Percentiles rank a stretch among this genome's conserved stretches.
These are phyloP conservation scores for Drosophila ficusphila DNA, from an alignment of 1,140 invertebrate genomes.

Conservation along the genomic window DNA sequence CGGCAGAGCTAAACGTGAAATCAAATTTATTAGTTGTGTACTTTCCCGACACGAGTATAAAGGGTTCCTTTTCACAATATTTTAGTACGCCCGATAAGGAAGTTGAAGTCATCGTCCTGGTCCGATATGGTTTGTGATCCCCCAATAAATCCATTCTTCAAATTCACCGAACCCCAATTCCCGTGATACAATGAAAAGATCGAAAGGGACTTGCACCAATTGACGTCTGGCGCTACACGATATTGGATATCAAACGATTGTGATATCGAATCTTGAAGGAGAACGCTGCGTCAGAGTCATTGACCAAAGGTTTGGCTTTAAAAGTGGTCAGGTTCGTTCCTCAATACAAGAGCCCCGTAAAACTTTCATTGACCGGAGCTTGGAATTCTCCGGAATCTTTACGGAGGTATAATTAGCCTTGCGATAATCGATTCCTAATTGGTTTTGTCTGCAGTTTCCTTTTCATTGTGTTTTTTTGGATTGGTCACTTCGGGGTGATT, in stretches of 20 bases:
- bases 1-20: not conserved
- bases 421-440: constrained; percentile 21
- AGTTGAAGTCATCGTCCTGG: constrained; percentile 33
- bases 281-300: constrained; percentile 9
- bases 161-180: not conserved
- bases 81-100: constrained; percentile 13
- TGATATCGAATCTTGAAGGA: constrained; percentile 4
- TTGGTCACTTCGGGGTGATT: constrained; percentile 13
- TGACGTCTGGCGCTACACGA: constrained; percentile 7
- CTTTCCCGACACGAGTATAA: constrained; percentile 1
- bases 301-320: not conserved
- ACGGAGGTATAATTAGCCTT: not conserved
- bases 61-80: constrained; percentile 11
- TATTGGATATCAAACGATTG: constrained; percentile 6
- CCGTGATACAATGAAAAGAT: constrained; percentile 6
- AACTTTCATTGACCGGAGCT: constrained; percentile 25
- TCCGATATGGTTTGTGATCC: constrained; percentile 35
- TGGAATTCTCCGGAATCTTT: not conserved
- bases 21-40: not conserved
- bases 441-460: constrained; percentile 24
- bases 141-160: constrained; percentile 24
- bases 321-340: constrained; percentile 1
- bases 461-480: constrained; percentile 1
- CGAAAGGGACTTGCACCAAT: constrained; percentile 10
- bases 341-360: constrained; percentile 4